phyloP scores from a whole-genome alignment of 2,113 vertebrate genomes.

The Aepyceros melampus region DNA sequence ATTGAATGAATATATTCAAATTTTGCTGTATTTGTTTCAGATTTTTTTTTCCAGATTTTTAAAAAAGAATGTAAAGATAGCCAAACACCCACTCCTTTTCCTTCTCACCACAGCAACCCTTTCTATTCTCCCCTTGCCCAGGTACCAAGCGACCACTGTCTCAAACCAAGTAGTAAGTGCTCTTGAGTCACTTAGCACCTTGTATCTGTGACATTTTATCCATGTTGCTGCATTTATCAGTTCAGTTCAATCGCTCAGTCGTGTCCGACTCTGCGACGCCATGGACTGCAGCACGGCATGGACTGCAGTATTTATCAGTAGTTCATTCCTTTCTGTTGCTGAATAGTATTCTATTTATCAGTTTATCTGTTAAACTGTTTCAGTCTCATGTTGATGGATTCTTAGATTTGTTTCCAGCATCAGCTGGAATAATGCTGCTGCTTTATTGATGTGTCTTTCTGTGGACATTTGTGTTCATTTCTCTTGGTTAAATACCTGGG shows the following conservation, averaged over 20 bases:
- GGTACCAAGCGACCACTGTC: not conserved
- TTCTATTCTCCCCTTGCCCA: not conserved
- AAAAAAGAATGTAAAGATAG: not conserved
- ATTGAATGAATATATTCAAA: not conserved
- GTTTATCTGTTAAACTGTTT: not conserved
- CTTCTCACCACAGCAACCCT: not conserved
- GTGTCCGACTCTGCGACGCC: fast-evolving
- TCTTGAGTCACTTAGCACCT: not conserved
- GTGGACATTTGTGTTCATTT: not conserved
- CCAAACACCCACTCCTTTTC: not conserved
- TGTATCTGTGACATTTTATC: not conserved
- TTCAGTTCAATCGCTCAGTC: not conserved
- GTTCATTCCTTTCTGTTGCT: not conserved
- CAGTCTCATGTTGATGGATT: not conserved
- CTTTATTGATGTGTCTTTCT: not conserved
- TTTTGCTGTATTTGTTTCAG: not conserved
- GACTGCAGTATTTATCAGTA: not conserved
- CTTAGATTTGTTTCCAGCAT: not conserved
- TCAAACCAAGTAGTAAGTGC: not conserved
- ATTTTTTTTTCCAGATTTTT: not conserved
- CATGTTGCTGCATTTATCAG: not conserved
- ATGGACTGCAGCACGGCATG: not conserved
- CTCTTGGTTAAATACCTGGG: not conserved
- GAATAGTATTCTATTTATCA: not conserved
- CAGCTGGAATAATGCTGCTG: not conserved